Conservation (phyloP, 2,113 vertebrate genomes). For the Brienomyrus brachyistius region DNA sequence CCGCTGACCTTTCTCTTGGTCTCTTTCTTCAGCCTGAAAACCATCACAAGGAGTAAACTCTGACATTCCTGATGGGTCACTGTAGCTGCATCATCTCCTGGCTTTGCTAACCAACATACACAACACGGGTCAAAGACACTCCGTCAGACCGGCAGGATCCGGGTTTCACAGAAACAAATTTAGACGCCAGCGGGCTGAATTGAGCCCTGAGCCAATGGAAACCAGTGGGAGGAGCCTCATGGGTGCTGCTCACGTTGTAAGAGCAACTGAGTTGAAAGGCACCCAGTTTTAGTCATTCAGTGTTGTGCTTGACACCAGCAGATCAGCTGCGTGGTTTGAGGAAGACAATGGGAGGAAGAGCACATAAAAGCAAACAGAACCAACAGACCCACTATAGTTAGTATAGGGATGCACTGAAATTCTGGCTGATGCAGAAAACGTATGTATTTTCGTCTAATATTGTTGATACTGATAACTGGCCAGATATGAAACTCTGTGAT, state of each 20-base stretch:
- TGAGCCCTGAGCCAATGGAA: background rate
- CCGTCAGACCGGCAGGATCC: background rate
- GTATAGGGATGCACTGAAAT: background rate
- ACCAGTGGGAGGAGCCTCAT: background rate
- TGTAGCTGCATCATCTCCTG: background rate
- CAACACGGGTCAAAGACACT: background rate
- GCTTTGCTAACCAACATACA: background rate
- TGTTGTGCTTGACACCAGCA: background rate
- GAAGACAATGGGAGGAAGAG: background rate
- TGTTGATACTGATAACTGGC: background rate
- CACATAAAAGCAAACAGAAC: background rate
- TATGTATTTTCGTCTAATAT: background rate
- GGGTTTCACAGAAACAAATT: background rate
- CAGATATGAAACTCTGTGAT: background rate
- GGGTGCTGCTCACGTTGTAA: background rate
- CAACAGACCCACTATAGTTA: background rate
- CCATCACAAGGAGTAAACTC: background rate
- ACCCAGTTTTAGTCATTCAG: background rate
- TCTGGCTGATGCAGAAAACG: background rate
- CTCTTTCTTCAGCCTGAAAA: background rate
- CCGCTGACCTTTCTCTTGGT: background rate
- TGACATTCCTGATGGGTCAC: background rate
- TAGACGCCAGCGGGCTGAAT: background rate
- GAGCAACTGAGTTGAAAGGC: background rate
- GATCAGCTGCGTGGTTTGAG: background rate